Base-by-base conservation (phyloP, 2,113 vertebrate genomes). In the Dicrurus megarhynchus region DNA sequence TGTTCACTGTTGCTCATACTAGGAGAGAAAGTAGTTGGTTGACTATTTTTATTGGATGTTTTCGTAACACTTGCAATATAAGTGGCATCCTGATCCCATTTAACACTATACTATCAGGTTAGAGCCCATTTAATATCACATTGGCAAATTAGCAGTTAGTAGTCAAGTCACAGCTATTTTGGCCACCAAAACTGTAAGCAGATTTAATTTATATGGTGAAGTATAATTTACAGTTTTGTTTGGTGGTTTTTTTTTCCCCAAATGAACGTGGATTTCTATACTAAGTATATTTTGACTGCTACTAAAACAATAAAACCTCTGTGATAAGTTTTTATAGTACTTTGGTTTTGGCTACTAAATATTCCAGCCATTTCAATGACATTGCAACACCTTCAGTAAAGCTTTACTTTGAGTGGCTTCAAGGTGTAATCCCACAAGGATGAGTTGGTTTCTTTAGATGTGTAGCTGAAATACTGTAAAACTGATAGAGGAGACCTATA, bases 211-310 rank as follows among this genome's bases (percentile, higher is more conserved):
- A 95, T 97, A 95, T 95, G 95, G 79, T 97, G 84, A 96, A 95
- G 87, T 93, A 84, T 18, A 32, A 93, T 89, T 97, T 96, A 93
- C 89, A 87, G 71, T 47, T 80, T 86, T 37, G 55, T 78, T 80
- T 96, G 35, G 21, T 39, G 4, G 33, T 5, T 46, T 24, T 61
- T 70, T 94, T 95, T 97, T 97, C 61, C 28, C 30, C 64, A 95
- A 97, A 97, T 96, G 97, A 98, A 98, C 71, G 73, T 68, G 47
- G 75, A 84, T 97, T 98, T 98, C 96, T 98, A 97, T 92, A 95
- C 82, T 94, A 96, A 97, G 57, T 90, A 84, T 97, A 98, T 98
- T 97, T 98, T 97, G 97, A 97, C 96, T 95, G 95, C 95, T 95
- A 90, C 86, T 97, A 84, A 96, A 93, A 87, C 71, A 95, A 65